A percentile compares a stretch with the other conserved stretches of the same genome.
Conservation (phyloP, 30 jellyfish, hydroid and myxozoan species). For the Hydractinia symbiolongicarpus region DNA sequence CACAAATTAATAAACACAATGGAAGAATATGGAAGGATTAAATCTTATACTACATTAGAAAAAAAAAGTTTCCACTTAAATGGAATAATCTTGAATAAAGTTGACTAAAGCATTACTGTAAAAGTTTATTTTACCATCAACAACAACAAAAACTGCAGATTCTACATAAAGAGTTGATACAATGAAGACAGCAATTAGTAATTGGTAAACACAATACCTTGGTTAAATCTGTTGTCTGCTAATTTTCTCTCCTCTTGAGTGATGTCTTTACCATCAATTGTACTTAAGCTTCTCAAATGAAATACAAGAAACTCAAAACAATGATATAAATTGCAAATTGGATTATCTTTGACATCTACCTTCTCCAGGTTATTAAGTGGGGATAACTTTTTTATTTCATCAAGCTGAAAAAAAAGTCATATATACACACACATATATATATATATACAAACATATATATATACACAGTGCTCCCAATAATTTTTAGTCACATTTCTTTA, state of each 20-base stretch:
- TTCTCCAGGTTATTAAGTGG: conserved; percentile 41
- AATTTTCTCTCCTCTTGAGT: conserved; percentile 34
- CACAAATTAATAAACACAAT: background rate
- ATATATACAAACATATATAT: background rate
- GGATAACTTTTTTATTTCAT: conserved; percentile 43
- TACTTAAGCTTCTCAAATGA: conserved; percentile 43
- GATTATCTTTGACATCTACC: conserved; percentile 43
- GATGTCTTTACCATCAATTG: conserved; percentile 36
- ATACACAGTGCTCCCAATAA: no score
- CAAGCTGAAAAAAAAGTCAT: conserved; percentile 26
- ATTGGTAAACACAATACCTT: conserved; percentile 32
- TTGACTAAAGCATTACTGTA: background rate
- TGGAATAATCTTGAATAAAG: background rate
- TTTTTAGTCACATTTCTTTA: background rate
- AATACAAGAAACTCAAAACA: conserved; percentile 19
- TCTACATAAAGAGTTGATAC: background rate
- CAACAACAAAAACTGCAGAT: background rate
- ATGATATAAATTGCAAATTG: conserved; percentile 45
- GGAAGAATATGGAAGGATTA: background rate
- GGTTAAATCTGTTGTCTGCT: conserved; percentile 53
- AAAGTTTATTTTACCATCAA: background rate
- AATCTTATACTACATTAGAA: background rate
- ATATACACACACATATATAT: background rate
- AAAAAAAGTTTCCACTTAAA: background rate
- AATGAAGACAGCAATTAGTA: no score